A percentile compares a stretch with the other conserved stretches of the same genome.
phyloP scores from a whole-genome alignment of 2,113 vertebrate species.

The Oplegnathus fasciatus region DNA sequence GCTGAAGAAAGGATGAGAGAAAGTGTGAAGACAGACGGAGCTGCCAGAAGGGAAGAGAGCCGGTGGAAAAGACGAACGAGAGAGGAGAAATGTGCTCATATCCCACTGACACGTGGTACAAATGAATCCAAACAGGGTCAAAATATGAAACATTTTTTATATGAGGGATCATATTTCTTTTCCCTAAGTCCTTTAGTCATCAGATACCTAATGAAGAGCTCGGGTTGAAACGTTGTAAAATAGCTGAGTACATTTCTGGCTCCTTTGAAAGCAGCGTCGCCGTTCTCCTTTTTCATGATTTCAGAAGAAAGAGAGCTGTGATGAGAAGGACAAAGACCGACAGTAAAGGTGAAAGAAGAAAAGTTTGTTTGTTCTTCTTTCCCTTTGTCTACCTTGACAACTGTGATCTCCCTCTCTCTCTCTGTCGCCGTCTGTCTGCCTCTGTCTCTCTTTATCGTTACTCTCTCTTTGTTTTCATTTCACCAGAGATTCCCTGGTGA shows the following conservation, averaged over 20 bases:
- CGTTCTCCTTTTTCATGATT: conserved; percentile 6
- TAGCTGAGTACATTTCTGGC: conserved; percentile 1
- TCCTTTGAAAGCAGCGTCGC: conserved; percentile 15
- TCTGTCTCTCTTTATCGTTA: not conserved
- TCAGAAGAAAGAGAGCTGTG: conserved; percentile 27
- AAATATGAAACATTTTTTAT: not conserved
- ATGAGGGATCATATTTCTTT: no score
- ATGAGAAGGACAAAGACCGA: conserved; percentile 36
- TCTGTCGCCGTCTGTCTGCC: conserved; percentile 3
- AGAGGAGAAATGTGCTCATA: not conserved
- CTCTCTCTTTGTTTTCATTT: conserved; percentile 9
- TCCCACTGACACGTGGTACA: not conserved
- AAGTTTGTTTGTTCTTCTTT: conserved; percentile 28
- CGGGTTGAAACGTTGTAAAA: not conserved
- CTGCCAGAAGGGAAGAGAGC: not conserved
- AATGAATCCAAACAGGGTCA: not conserved
- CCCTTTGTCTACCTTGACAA: conserved; percentile 30
- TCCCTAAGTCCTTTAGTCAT: not conserved
- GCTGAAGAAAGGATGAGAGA: not conserved
- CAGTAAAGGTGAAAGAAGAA: conserved; percentile 48
- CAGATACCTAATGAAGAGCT: not conserved
- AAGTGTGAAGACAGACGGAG: not conserved
- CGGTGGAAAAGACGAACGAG: not conserved
- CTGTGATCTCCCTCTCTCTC: conserved; percentile 24
- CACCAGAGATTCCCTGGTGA: conserved; percentile 29